Evolutionary conservation across 2,113 vertebrate species (phyloP).

Genomic region (Phycodurus eques): DNA sequence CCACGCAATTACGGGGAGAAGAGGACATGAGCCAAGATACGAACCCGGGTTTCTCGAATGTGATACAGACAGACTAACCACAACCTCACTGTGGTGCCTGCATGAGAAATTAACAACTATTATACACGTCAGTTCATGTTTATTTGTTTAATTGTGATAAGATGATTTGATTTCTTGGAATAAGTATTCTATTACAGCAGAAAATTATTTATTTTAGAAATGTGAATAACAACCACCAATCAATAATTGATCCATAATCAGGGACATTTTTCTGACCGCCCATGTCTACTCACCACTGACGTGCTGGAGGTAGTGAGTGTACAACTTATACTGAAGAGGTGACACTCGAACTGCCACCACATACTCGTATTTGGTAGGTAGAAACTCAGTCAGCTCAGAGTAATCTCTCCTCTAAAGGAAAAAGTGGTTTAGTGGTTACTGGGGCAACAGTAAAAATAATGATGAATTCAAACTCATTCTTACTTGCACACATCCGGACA

Average conservation of each 20-base stretch:
- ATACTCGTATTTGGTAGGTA: slow-evolving; percentile 94
- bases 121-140: no score
- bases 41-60: no score
- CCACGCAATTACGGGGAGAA: no score
- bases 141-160: no score
- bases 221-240: not conserved
- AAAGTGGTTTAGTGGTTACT: not conserved
- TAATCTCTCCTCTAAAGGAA: slow-evolving; percentile 87
- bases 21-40: no score
- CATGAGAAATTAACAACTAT: no score
- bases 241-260: not conserved
- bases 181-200: no score
- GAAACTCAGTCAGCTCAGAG: slow-evolving; percentile 88
- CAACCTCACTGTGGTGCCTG: no score
- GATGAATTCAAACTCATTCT: not conserved
- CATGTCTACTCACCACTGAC: slow-evolving; percentile 76
- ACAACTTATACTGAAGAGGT: slow-evolving; percentile 85
- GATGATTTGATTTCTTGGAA: no score
- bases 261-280: not conserved
- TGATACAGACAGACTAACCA: no score
- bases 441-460: not conserved
- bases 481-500: slow-evolving; percentile 95
- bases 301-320: slow-evolving; percentile 88
- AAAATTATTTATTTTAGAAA: no score
- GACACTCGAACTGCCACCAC: slow-evolving; percentile 89